These are phyloP conservation scores for Pterobdella sp. DNA, from an alignment of 2,888 invertebrate genomes.

Conservation along the genomic window DNA sequence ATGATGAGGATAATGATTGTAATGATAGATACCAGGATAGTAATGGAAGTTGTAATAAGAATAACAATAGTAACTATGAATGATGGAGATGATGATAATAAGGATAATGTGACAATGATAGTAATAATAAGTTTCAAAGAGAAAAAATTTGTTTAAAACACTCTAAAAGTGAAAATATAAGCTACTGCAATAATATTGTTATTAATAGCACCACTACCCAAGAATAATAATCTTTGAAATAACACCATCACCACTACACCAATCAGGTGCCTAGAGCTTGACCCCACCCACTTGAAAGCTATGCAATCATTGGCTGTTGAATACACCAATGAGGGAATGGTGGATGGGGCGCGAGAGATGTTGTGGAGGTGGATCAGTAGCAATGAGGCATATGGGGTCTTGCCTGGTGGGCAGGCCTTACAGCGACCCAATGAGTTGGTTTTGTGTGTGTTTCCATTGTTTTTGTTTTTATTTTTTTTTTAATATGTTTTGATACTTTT, in stretches of 20 bases:
- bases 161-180: too few relatives aligned
- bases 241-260: background rate
- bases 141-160: too few relatives aligned
- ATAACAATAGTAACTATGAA: too few relatives aligned
- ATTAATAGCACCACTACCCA: too few relatives aligned
- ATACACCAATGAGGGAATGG: slow-evolving; percentile 89
- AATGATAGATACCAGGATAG: background rate
- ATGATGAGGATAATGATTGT: too few relatives aligned
- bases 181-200: too few relatives aligned
- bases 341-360: slow-evolving; percentile 76
- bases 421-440: background rate
- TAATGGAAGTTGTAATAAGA: too few relatives aligned
- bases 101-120: too few relatives aligned
- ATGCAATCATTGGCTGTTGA: slow-evolving; percentile 84
- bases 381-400: slow-evolving; percentile 72
- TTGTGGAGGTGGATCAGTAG: slow-evolving; percentile 58
- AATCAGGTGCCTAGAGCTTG: slow-evolving; percentile 64
- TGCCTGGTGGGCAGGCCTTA: slow-evolving; percentile 53
- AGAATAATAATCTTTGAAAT: background rate
- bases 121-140: too few relatives aligned
- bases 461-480: background rate
- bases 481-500: background rate
- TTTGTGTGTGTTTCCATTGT: background rate
- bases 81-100: too few relatives aligned
- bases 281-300: slow-evolving; percentile 71